A percentile compares a stretch with the other conserved stretches of the same genome.
These are phyloP conservation scores for Phylloscopus trochiloides DNA, from an alignment of 2,113 vertebrate genomes.

Conservation along the genomic window DNA sequence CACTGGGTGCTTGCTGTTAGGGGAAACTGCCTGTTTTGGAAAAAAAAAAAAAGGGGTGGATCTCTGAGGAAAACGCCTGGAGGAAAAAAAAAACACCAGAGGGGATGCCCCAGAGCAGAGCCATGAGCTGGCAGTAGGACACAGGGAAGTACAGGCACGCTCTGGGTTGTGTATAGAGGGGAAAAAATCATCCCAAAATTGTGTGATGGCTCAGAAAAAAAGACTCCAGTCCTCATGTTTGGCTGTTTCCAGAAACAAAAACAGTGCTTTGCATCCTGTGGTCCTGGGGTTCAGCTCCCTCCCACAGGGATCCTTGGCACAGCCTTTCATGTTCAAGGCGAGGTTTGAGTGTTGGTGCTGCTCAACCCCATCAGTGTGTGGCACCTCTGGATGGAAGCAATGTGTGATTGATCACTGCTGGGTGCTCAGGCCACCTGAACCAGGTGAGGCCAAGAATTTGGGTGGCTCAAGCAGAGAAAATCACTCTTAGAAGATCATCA, in stretches of 20 bases:
- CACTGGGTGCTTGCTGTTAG: not conserved
- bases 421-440: not conserved
- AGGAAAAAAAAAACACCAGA: not conserved
- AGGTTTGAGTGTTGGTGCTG: not conserved
- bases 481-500: not conserved
- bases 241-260: not conserved
- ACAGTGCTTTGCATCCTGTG: not conserved
- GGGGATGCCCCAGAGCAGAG: not conserved
- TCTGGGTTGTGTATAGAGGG: not conserved
- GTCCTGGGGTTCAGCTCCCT: not conserved
- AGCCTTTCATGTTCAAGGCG: accelerated
- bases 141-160: not conserved
- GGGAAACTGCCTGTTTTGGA: not conserved
- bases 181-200: not conserved
- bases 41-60: not conserved
- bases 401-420: not conserved
- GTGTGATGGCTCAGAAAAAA: not conserved
- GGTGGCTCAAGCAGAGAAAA: not conserved
- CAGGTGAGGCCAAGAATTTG: not conserved
- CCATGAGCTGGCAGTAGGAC: not conserved
- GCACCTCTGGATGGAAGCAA: not conserved
- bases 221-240: not conserved
- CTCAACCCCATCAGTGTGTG: not conserved
- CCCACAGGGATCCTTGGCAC: accelerated
- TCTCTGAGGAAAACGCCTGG: not conserved